Evolutionary conservation across 2,888 invertebrate genomes (phyloP), one percentile per base, ranked within the genome.

Genomic region (Cheilosia scutellata): DNA sequence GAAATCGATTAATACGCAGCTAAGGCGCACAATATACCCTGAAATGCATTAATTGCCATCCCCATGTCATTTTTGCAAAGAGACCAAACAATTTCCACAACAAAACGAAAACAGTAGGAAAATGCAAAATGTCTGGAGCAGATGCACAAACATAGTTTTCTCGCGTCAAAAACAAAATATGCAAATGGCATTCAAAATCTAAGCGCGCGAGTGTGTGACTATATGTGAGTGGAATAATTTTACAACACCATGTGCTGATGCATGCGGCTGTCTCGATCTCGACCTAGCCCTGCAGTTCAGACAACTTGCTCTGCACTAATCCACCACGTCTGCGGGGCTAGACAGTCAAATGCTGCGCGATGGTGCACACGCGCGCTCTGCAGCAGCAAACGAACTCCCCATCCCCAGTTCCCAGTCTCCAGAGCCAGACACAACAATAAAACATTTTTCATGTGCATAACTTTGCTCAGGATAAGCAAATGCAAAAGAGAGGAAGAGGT

Each of bases 391-490:
- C 13, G 9, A 27, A 40, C 7, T 40, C 20, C 53, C 42, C 57
- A 16, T 4, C 27, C 37, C 49, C 20, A 20, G 20, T 20, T 20
- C 20, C 20, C 20, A 20, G 20, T 20, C 20, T 20, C 2, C 20
- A 20, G 20, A 20, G 20, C 75, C 76, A 82, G 77, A 71, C 82
- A 83, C 71, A 83, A 78, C 68, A 83, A 63, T 53, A 70, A 62
- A 63, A 42, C 57, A 65, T 78, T 78, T 68, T 20, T 11, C 63
- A 49, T 29, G 29, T 51, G 62, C 62, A 72, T 72, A 77, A 53
- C 58, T 82, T 65, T 72, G 42, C 78, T 29, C 40, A 37, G 70
- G 53, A 62, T 53, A 53, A 40, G 40, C 40, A 71, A 63, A 62
- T 42, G 51, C 58, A 76, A 37, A 9, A 13, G n/a, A 66, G 58